Conservation (phyloP, 2,888 invertebrate species). For the Pseudolycoriella hygida region DNA sequence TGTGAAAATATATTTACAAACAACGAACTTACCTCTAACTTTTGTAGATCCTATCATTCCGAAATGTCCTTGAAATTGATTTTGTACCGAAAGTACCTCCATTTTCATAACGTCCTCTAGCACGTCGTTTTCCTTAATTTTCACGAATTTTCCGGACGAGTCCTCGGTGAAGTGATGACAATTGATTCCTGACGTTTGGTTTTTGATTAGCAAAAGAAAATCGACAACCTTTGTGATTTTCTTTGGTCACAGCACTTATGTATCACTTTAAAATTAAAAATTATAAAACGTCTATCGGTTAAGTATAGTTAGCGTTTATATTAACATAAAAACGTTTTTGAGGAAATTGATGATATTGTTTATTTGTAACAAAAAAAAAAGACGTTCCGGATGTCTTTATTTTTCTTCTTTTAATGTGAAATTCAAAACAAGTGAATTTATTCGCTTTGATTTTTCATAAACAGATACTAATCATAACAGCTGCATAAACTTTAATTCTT, state of each 20-base stretch:
- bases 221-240: background rate
- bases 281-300: background rate
- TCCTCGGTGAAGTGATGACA: background rate
- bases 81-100: conserved; percentile 66
- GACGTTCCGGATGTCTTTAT: no score
- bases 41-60: conserved; percentile 34
- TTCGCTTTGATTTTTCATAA: no score
- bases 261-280: background rate
- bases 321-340: no score
- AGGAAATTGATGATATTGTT: no score
- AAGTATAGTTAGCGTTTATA: no score
- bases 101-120: conserved; percentile 35
- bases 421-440: no score
- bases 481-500: background rate
- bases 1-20: conserved; percentile 2
- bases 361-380: no score
- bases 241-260: background rate
- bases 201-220: background rate
- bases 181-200: background rate
- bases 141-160: background rate
- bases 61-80: conserved; percentile 58
- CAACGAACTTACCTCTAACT: conserved; percentile 44
- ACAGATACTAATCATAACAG: background rate
- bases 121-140: conserved; percentile 18
- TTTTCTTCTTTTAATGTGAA: no score